A percentile compares a stretch with the other conserved stretches of the same genome.
phyloP scores from a whole-genome alignment of 2,113 vertebrate genomes.

The Hydropotes inermis region DNA sequence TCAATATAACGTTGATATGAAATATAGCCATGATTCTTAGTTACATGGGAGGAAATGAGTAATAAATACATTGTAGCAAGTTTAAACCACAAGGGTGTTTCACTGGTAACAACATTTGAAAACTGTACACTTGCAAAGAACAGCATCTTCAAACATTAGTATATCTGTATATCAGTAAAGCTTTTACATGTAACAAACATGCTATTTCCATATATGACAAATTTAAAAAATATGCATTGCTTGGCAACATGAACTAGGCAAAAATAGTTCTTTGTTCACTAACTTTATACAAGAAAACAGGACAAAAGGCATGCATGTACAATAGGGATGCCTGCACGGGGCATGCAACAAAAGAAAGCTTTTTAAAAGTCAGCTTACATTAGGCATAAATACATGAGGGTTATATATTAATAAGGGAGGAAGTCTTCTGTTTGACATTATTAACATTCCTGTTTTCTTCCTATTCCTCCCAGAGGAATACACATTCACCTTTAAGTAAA shows the following conservation, averaged over 20 bases:
- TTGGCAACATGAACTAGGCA: conserved; percentile 89
- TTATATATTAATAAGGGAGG: conserved; percentile 88
- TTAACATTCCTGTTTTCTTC: conserved; percentile 86
- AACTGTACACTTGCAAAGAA: conserved; percentile 90
- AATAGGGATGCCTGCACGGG: conserved; percentile 76
- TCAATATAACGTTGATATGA: conserved; percentile 85
- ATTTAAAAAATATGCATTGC: conserved; percentile 88
- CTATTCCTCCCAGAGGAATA: conserved; percentile 91
- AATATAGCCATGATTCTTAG: conserved; percentile 86
- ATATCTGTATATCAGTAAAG: conserved; percentile 83
- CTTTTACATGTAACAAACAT: conserved; percentile 90
- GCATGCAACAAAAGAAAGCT: conserved; percentile 85
- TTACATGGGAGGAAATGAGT: conserved; percentile 86
- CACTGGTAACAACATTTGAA: conserved; percentile 87
- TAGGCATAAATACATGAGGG: conserved; percentile 86
- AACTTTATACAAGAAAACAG: conserved; percentile 85
- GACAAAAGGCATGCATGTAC: conserved; percentile 85
- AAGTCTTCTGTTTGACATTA: conserved; percentile 87
- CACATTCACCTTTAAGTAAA: conserved; percentile 88
- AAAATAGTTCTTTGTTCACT: conserved; percentile 91
- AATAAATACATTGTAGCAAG: conserved; percentile 89
- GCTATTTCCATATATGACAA: conserved; percentile 86
- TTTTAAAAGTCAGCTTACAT: conserved; percentile 82
- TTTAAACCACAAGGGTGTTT: conserved; percentile 83
- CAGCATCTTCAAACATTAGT: conserved; percentile 85